Conservation (phyloP, 2,797 vertebrate genomes). For the Synanceia verrucosa region DNA sequence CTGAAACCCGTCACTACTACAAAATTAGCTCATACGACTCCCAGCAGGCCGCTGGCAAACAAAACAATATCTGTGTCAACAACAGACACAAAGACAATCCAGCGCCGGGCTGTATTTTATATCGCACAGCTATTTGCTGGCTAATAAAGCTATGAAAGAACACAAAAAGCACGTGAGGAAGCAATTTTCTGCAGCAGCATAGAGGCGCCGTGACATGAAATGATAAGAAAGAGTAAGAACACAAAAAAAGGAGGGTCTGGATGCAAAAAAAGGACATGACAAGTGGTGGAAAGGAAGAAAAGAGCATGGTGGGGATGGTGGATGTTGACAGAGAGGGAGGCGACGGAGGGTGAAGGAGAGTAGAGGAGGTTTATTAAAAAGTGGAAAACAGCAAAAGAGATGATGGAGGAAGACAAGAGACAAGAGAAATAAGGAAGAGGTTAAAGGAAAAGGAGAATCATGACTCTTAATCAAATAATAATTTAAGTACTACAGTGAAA, state of each 20-base stretch:
- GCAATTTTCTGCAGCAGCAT: conserved; percentile 6
- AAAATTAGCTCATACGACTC: conserved; percentile 23
- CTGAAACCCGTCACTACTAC: neutral
- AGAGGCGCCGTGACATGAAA: conserved; percentile 6
- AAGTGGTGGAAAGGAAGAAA: neutral
- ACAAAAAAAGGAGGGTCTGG: neutral
- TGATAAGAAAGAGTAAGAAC: conserved; percentile 1
- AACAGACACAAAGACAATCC: neutral
- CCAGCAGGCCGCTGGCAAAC: conserved; percentile 20
- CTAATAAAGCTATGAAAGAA: conserved; percentile 30
- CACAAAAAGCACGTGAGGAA: conserved; percentile 29
- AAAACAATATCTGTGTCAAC: conserved; percentile 8
- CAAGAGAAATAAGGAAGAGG: neutral
- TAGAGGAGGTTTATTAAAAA: conserved; percentile 44
- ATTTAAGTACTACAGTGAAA: neutral
- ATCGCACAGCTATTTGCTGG: conserved; percentile 30
- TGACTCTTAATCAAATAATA: neutral
- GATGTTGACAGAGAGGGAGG: conserved; percentile 25
- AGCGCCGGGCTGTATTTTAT: neutral
- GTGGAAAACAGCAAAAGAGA: neutral
- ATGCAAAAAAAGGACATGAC: conserved; percentile 3
- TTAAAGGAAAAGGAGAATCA: neutral
- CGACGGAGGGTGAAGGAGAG: conserved; percentile 43
- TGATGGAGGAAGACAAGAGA: neutral
- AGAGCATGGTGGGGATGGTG: neutral